phyloP scores from a whole-genome alignment of 2,113 vertebrate genomes.

The Noctilio leporinus region DNA sequence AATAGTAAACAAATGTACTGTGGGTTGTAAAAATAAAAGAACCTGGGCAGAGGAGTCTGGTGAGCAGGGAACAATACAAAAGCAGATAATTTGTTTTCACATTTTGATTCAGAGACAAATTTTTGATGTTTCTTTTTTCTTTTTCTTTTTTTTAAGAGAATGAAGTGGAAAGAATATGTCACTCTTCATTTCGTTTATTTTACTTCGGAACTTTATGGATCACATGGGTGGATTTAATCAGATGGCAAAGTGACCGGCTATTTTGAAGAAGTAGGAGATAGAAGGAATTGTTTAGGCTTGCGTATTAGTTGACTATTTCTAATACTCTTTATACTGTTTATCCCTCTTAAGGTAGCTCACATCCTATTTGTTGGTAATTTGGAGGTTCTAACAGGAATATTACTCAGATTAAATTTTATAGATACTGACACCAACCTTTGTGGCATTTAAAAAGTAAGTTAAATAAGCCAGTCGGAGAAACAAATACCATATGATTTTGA shows the following conservation, averaged over 20 bases:
- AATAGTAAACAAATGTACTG: neutral
- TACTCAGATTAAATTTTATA: conserved; percentile 3
- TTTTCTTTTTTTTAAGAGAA: neutral
- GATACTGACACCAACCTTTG: neutral
- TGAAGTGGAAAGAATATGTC: neutral
- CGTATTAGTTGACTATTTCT: neutral
- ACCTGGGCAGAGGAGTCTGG: neutral
- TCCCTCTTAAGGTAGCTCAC: neutral
- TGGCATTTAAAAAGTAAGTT: neutral
- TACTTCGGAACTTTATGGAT: neutral
- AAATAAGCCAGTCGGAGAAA: too few species aligned
- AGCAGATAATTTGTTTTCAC: neutral
- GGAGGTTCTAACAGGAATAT: neutral
- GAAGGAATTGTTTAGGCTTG: neutral
- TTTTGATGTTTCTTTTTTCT: neutral
- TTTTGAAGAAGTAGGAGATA: neutral
- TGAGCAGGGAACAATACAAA: neutral
- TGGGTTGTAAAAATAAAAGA: neutral
- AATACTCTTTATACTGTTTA: neutral
- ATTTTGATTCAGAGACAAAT: neutral
- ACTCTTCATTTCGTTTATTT: neutral
- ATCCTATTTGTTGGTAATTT: neutral
- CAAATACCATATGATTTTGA: too few species aligned
- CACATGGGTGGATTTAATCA: neutral
- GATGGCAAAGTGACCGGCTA: neutral